These are phyloP conservation scores for Tapirus terrestris DNA, from an alignment of 2,113 vertebrate genomes.

Conservation along the genomic window DNA sequence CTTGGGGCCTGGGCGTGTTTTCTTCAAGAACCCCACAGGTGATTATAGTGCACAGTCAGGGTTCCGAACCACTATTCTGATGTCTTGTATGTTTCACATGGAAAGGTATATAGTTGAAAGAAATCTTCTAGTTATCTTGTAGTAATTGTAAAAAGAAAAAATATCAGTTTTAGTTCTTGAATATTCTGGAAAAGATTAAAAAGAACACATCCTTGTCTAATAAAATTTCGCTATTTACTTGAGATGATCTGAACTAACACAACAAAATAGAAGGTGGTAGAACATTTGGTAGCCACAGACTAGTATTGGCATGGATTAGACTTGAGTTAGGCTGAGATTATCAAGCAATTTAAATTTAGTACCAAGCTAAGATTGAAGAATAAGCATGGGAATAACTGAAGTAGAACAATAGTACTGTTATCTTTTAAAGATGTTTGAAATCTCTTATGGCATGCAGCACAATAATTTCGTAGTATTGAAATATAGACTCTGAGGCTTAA, in stretches of 20 bases:
- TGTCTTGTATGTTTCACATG: neutral
- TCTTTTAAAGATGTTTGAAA: neutral
- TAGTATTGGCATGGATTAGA: neutral
- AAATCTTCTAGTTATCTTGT: neutral
- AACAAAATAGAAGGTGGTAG: neutral
- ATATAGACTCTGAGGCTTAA: neutral
- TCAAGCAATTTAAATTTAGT: neutral
- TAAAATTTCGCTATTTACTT: neutral
- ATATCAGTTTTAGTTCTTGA: neutral
- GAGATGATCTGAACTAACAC: neutral
- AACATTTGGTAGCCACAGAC: neutral
- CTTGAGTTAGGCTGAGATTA: neutral
- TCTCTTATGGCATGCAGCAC: neutral
- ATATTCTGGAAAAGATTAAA: conserved; percentile 18
- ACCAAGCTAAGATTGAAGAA: neutral
- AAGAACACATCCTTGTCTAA: neutral
- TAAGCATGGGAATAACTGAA: neutral
- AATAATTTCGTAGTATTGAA: neutral
- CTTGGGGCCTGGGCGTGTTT: accelerated
- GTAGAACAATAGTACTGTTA: neutral
- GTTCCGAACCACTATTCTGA: neutral
- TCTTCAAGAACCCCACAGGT: neutral
- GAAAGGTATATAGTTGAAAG: neutral
- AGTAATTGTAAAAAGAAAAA: neutral
- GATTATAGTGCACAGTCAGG: neutral